Evolutionary conservation across 2,113 vertebrate genomes (phyloP).

Genomic region (Herpailurus yagouaroundi): DNA sequence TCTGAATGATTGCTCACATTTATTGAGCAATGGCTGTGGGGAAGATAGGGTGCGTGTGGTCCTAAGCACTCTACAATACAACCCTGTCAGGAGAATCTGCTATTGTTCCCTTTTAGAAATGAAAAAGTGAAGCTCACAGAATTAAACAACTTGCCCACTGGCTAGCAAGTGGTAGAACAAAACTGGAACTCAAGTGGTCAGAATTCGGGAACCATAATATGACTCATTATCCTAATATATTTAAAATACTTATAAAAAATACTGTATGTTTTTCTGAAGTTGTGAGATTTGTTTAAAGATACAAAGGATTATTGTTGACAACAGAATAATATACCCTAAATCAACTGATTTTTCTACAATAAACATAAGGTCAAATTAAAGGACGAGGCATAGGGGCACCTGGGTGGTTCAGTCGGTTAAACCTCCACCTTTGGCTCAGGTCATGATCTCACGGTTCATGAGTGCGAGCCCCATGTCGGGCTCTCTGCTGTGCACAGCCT

Average conservation of each 20-base stretch:
- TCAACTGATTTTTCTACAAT: not conserved
- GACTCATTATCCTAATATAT: not conserved
- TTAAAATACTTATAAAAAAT: not conserved
- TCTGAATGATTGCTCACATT: not conserved
- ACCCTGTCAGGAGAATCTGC: not conserved
- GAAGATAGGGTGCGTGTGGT: fast-evolving
- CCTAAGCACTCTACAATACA: not conserved
- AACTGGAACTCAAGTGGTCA: not conserved
- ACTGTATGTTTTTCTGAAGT: not conserved
- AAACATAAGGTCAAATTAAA: not conserved
- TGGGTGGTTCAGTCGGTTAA: too few species aligned
- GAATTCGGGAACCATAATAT: not conserved
- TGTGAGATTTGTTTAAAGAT: not conserved
- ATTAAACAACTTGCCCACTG: not conserved
- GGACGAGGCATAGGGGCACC: not conserved
- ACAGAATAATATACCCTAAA: not conserved
- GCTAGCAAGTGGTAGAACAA: not conserved
- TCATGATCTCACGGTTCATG: too few species aligned
- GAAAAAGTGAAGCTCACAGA: not conserved
- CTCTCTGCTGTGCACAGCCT: too few species aligned
- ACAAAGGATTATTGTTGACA: not conserved
- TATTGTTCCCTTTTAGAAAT: not conserved
- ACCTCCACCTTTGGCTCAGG: too few species aligned
- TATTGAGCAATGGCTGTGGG: not conserved
- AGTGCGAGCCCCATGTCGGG: too few species aligned